Percentiles rank a stretch among this genome's conserved stretches.
Conservation (phyloP, 2,888 invertebrate genomes). For the Melieria crassipennis region DNA sequence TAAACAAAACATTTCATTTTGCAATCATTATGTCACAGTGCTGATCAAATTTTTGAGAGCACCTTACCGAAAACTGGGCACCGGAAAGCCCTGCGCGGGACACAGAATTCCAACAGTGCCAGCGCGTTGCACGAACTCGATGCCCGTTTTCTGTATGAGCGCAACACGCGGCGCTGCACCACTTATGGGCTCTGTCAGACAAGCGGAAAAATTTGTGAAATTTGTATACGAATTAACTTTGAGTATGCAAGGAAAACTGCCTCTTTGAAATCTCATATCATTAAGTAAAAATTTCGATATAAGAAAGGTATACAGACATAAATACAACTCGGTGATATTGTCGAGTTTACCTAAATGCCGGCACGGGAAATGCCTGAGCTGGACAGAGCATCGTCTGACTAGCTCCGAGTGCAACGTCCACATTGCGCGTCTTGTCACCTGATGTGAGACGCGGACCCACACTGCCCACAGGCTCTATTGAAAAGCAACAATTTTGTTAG, state of each 20-base stretch:
- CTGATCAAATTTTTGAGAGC: background rate
- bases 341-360: conserved; percentile 69
- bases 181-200: conserved; percentile 72
- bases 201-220: background rate
- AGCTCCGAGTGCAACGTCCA: conserved; percentile 47
- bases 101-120: conserved; percentile 69
- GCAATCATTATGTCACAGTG: background rate
- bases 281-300: too few species aligned
- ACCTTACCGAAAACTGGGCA: conserved; percentile 70
- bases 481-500: background rate
- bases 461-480: conserved; percentile 59
- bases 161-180: conserved; percentile 76
- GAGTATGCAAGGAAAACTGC: conserved; percentile 40
- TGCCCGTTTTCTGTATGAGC: conserved; percentile 62
- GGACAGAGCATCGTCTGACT: conserved; percentile 70
- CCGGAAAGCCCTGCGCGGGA: conserved; percentile 73
- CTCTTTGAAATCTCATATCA: conserved; percentile 18
- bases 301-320: background rate
- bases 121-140: conserved; percentile 49
- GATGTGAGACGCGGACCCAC: conserved; percentile 75
- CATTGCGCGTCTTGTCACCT: conserved; percentile 68
- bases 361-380: conserved; percentile 75
- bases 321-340: background rate
- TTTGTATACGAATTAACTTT: background rate
- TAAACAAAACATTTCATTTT: too few species aligned